Evolutionary conservation across 1,140 invertebrate genomes (phyloP).

Genomic region (Belonocnema kinseyi): DNA sequence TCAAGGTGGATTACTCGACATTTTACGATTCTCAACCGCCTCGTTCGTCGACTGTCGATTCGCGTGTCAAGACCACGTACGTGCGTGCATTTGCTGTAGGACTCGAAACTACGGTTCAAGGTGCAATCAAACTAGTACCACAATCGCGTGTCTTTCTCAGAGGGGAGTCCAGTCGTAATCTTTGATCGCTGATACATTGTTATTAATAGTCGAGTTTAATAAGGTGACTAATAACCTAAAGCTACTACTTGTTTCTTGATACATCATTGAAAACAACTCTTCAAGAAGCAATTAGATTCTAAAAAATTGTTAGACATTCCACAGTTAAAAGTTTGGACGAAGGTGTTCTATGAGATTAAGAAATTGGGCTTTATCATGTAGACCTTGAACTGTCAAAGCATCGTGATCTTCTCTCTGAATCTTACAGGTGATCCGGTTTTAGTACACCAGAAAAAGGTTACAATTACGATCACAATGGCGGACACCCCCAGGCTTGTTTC

Average conservation of each 20-base stretch:
- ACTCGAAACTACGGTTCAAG: constrained; percentile 50
- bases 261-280: no score
- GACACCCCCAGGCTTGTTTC: constrained; percentile 57
- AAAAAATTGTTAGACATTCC: no score
- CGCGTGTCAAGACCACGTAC: constrained; percentile 61
- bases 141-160: not conserved
- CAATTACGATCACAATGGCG: constrained; percentile 69
- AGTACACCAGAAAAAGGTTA: constrained; percentile 56
- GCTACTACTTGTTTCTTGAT: no score
- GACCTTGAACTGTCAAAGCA: constrained; percentile 19
- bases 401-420: constrained; percentile 65
- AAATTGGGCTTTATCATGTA: not conserved
- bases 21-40: constrained; percentile 55
- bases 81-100: constrained; percentile 48
- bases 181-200: no score
- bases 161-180: no score
- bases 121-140: constrained; percentile 32
- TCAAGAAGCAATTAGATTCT: no score
- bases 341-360: no score
- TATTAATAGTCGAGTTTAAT: no score
- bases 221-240: no score
- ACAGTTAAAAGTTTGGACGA: no score
- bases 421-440: constrained; percentile 69
- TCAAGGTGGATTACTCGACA: constrained; percentile 65
- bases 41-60: constrained; percentile 52